Evolutionary conservation across 2,797 vertebrate species (phyloP).

Genomic region (Cyprinodon diabolis): DNA sequence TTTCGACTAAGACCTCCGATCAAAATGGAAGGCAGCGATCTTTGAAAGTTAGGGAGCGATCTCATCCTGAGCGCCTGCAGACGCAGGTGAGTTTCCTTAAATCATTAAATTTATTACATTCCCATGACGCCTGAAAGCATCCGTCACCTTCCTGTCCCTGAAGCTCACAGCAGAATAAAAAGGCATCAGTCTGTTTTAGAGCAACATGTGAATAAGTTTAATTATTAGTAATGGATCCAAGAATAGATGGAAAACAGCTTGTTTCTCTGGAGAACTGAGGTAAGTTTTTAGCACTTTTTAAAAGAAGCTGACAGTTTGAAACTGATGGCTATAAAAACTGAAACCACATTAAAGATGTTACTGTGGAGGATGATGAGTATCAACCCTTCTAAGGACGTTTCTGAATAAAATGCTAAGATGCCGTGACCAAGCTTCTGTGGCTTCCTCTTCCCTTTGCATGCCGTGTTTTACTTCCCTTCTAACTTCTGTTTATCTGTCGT

Average conservation of each 20-base stretch:
- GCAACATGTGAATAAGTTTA: conserved; percentile 54
- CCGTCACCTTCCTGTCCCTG: conserved; percentile 10
- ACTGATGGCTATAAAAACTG: conserved; percentile 12
- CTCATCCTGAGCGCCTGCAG: conserved; percentile 35
- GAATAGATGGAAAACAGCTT: conserved; percentile 16
- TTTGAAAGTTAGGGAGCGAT: conserved; percentile 51
- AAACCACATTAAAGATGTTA: background rate
- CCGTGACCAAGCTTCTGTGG: conserved; percentile 12
- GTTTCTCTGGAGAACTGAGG: background rate
- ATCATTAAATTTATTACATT: conserved; percentile 36
- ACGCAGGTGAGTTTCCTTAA: conserved; percentile 67
- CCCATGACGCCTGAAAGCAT: background rate
- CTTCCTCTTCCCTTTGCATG: conserved; percentile 25
- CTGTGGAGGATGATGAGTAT: conserved; percentile 1
- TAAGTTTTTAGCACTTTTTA: conserved; percentile 21
- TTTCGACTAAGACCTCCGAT: conserved; percentile 58
- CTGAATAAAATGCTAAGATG: background rate
- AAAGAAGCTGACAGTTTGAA: conserved; percentile 34
- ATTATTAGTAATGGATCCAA: conserved; percentile 55
- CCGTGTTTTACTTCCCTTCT: conserved; percentile 1
- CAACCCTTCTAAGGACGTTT: background rate
- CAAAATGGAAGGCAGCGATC: conserved; percentile 54
- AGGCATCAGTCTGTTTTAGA: conserved; percentile 52
- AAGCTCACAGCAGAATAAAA: conserved; percentile 22
- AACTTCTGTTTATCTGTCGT: conserved; percentile 24